Evolutionary conservation across 2,113 vertebrate species (phyloP), one percentile per base, ranked within the genome.

Genomic region (Poecile atricapillus): DNA sequence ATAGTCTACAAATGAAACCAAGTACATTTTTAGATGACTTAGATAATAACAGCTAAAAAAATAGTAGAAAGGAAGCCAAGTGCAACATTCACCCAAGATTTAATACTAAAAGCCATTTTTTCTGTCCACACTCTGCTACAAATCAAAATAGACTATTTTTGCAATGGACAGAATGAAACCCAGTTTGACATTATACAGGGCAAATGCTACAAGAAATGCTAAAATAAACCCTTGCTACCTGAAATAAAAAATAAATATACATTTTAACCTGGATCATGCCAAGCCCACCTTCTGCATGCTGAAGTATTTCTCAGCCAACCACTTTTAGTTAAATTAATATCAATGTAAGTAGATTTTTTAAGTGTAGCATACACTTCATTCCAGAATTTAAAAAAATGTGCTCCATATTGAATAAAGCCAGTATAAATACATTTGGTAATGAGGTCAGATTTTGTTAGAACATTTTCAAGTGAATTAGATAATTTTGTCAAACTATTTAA

Each of bases 401-500:
- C 87, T 92, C 60, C 80, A 23, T 75, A 70, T 58, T 89, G 86
- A 76, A 74, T 87, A 53, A 96, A 98, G 99, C 98, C 99, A 99
- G 98, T 95, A 98, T 98, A 99, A 99, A 99, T 98, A 99, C 87
- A 98, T 98, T 99, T 98, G 98, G 98, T 98, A 95, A 98, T 99
- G 98, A 99, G 98, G 98, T 99, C 99, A 99, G 98, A 98, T 98
- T 98, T 98, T 98, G 98, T 98, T 98, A 98, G 98, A 97, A 97
- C 97, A 96, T 98, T 99, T 98, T 97, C 98, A 98, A 98, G 98
- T 98, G 97, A 98, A 98, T 99, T 98, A 98, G 98, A 99, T 99
- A 98, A 99, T 99, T 99, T 98, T 98, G 98, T 99, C 98, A 98
- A 98, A 99, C 99, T 98, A 98, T 99, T 99, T 99, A 98, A 98